Evolutionary conservation across 2,888 invertebrate genomes (phyloP), one percentile per base, ranked within the genome.

Genomic region (Drosophila paramelanica): DNA sequence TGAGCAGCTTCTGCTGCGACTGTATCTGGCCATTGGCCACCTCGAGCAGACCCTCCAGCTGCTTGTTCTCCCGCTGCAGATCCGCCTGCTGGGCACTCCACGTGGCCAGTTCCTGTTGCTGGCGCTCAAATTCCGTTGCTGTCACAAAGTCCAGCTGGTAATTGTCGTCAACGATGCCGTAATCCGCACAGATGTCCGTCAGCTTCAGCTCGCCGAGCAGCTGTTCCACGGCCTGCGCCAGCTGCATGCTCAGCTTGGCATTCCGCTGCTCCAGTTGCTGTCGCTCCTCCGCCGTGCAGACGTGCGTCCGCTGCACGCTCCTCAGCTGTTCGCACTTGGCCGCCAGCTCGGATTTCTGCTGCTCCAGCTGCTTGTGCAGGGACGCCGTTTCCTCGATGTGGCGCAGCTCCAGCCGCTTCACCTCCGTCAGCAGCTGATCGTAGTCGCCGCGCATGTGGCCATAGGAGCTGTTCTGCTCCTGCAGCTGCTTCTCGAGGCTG

Each of bases 1-100:
- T 91, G 13, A 92, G 79, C 20, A 92, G 65, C 43, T 83, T 88
- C 52, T 93, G 93, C 55, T 92, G 92, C 0, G 91, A 90, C 53
- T 87, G 83, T 5, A 92, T 89, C 87, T 92, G 92, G 4, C 85
- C 88, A 25, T 92, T 90, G 6, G 90, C 89, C 45, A 92, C 90
- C 57, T 81, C 81, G 1, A 92, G 77, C 6, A 92, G 65, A 1
- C 90, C 81, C 69, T 92, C 91, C 14, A 92, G 68, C 49, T 91
- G 91, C 2, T 79, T 79, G 45, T 80, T 88, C 60, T 91, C 89
- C 8, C 88, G 68, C 42, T 84, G 76, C 38, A 91, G 50, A 17
- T 90, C 88, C 13, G 79, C 65, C 36, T 82, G 83, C 23, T 84
- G 75, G 3, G 62, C 58, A 14, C 59, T 65, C 57, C 89, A 79